Evolutionary conservation across 1,140 invertebrate genomes (phyloP), one percentile per base, ranked within the genome.

Genomic region (Dryas iulia): DNA sequence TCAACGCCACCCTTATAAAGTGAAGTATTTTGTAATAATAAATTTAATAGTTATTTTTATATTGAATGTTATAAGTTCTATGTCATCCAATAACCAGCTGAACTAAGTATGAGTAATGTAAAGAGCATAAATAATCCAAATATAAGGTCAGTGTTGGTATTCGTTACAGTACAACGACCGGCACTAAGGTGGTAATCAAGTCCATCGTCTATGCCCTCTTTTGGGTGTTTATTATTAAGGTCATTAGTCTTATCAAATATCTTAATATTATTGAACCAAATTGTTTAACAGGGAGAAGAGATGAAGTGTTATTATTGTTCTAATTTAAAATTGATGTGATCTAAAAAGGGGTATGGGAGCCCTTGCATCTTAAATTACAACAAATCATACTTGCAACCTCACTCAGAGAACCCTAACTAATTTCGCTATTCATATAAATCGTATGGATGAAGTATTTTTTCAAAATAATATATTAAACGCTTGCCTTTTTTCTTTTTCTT

Each of bases 401-500:
- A 28, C 26, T 28, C 6, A 28, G 3, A 28, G 6, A 28, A 28
- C 26, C 3, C 26, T 28, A 28, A 28, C 6, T 28, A 6, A 6
- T 6, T 28, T 28, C 26, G 26, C 26, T 28, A 28, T 28, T 28
- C 2, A 6, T 28, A 28, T 2, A 28, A 3, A 28, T 28, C 2
- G 26, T 3, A 28, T 6, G 6, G 26, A 28, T 3, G 35, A n/a
- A 7, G 7, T 18, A 14, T 14, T 39, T 14, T 35, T 39, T 18
- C 14, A 1, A 35, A 47, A 47, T 2, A 47, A 2, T 47, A 47
- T 47, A 1, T 21, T 8, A 10, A 7, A 3, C 26, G 11, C 54
- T 59, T 76, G 86, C 83, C 81, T 83, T 67, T 83, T 84, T 58
- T 84, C 78, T 28, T 83, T 87, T 35, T 71, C 77, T 59, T 84